These are phyloP conservation scores for Anguilla obscura DNA, from an alignment of 2,797 vertebrate species.

Conservation along the genomic window DNA sequence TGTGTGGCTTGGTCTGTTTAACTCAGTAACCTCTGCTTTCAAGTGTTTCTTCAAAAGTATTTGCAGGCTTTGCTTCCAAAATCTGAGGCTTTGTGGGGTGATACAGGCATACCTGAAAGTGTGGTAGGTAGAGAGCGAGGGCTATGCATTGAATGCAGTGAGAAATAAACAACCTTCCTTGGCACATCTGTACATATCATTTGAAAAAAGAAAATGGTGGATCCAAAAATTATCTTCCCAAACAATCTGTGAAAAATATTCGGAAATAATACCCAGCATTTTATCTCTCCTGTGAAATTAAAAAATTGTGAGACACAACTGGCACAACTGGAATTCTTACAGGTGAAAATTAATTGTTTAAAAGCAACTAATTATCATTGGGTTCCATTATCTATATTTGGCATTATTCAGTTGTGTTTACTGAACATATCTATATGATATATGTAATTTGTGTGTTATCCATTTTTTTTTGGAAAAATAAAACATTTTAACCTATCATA, in stretches of 20 bases:
- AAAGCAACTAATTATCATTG: not conserved
- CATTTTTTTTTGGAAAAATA: not conserved
- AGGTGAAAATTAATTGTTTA: not conserved
- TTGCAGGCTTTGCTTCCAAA: not conserved
- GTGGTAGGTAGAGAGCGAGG: not conserved
- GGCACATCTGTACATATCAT: not conserved
- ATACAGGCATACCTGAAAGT: not conserved
- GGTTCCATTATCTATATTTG: not conserved
- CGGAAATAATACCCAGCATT: not conserved
- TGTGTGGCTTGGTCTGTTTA: not conserved
- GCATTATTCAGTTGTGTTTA: not conserved
- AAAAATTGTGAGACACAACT: not conserved
- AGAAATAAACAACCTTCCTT: not conserved
- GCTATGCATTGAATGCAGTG: not conserved
- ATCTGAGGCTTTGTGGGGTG: not conserved
- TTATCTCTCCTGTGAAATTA: not conserved
- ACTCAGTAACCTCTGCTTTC: not conserved
- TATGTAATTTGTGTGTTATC: not conserved
- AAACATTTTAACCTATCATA: not conserved
- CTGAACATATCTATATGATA: not conserved
- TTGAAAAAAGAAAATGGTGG: not conserved
- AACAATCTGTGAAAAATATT: not conserved
- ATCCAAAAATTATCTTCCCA: not conserved
- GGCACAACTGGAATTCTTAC: not conserved
- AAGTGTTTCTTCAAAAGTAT: not conserved